Percentiles rank a stretch among this genome's conserved stretches.
These are phyloP conservation scores for Tridacna crocea DNA, from an alignment of 2,888 invertebrate species.

Conservation along the genomic window DNA sequence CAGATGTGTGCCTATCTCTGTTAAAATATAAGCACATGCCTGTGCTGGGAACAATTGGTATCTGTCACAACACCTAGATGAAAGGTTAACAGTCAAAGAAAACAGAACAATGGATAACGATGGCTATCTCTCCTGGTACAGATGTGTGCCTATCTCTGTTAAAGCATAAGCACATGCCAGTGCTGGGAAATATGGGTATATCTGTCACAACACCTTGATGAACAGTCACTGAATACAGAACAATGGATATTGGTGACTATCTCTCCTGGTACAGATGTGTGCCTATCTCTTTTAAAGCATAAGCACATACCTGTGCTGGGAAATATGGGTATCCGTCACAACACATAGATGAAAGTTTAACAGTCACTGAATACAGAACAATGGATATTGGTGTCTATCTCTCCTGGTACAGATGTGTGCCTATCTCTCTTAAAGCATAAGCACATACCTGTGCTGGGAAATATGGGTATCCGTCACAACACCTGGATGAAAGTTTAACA, in stretches of 20 bases:
- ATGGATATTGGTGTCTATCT: background rate
- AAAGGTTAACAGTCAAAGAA: too few relatives aligned
- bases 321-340: background rate
- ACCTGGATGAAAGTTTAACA: background rate
- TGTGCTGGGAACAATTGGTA: constrained; percentile 32
- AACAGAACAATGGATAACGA: too few relatives aligned
- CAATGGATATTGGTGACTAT: background rate
- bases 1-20: constrained; percentile 31
- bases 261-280: constrained; percentile 36
- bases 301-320: constrained; percentile 46
- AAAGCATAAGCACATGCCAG: constrained; percentile 41
- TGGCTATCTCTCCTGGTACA: constrained; percentile 30
- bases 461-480: background rate
- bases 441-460: constrained; percentile 32
- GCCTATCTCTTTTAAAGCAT: constrained; percentile 3
- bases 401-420: constrained; percentile 1
- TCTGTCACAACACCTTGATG: background rate
- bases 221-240: background rate
- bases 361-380: background rate
- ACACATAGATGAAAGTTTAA: background rate
- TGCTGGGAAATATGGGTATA: constrained; percentile 23
- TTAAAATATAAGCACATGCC: constrained; percentile 35
- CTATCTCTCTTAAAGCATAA: background rate
- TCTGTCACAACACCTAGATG: too few relatives aligned
- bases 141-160: constrained; percentile 28